These are phyloP conservation scores for Psilopsiagon aymara DNA, from an alignment of 2,113 vertebrate genomes.

Conservation along the genomic window DNA sequence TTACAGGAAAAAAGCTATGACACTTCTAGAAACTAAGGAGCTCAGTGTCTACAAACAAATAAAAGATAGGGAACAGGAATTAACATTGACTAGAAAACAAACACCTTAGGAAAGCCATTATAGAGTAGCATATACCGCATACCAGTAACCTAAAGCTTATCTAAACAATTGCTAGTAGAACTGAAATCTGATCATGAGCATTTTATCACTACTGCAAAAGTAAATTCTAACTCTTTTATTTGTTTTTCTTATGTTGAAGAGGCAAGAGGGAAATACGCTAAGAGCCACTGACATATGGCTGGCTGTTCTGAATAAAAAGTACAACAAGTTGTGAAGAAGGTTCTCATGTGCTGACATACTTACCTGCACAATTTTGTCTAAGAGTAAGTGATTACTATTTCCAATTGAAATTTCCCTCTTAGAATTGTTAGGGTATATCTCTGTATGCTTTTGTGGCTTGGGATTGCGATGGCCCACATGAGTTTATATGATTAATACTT, in stretches of 20 bases:
- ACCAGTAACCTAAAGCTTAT: not conserved
- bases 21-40: not conserved
- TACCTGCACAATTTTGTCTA: not conserved
- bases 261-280: not conserved
- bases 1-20: not conserved
- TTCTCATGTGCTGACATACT: not conserved
- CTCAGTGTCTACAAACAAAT: not conserved
- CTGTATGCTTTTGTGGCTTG: not conserved
- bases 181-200: not conserved
- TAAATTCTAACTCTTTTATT: not conserved
- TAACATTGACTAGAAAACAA: not conserved
- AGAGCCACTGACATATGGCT: not conserved
- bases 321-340: not conserved
- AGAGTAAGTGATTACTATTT: not conserved
- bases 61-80: not conserved
- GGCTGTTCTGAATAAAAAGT: not conserved
- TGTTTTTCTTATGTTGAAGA: not conserved
- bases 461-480: not conserved
- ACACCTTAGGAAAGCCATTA: not conserved
- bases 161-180: not conserved
- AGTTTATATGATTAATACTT: not conserved
- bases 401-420: not conserved
- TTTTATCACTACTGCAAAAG: not conserved
- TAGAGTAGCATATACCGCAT: not conserved
- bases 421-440: not conserved